These are phyloP conservation scores for Percopsis omiscomaycus DNA, from an alignment of 2,797 vertebrate genomes.

Conservation along the genomic window DNA sequence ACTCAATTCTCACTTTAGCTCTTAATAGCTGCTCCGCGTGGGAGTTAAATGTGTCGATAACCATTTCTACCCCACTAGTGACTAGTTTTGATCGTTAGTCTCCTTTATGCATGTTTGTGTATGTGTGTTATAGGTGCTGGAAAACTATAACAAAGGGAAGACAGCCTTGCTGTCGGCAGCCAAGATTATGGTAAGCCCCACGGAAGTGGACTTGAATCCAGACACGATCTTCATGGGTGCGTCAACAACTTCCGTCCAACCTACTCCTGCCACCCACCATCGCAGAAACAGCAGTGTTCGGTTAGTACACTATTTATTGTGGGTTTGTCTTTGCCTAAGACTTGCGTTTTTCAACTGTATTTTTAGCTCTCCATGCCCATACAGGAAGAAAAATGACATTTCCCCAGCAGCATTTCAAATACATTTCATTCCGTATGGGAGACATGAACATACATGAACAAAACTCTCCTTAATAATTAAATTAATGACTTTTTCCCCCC, in stretches of 20 bases:
- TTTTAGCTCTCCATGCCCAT: constrained; percentile 23
- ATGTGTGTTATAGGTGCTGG: constrained; percentile 84
- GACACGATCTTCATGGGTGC: constrained; percentile 90
- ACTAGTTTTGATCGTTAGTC: constrained; percentile 12
- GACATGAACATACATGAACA: constrained; percentile 9
- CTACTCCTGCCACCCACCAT: constrained; percentile 78
- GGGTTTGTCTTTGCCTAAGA: constrained; percentile 38
- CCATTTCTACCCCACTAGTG: constrained; percentile 13
- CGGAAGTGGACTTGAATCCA: constrained; percentile 95
- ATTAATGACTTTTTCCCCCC: too few species aligned
- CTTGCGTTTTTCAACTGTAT: constrained; percentile 22
- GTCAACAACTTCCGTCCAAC: constrained; percentile 76
- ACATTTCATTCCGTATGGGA: too few species aligned
- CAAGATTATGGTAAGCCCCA: constrained; percentile 99
- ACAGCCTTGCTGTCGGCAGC: constrained; percentile 96
- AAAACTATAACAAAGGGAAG: constrained; percentile 99
- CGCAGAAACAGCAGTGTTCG: constrained; percentile 93
- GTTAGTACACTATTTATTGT: constrained; percentile 74
- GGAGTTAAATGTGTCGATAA: not conserved
- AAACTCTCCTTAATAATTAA: not conserved
- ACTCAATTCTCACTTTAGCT: not conserved
- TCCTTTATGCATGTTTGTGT: constrained; percentile 34
- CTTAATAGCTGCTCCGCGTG: not conserved
- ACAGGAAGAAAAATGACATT: too few species aligned
- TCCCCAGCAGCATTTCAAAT: too few species aligned